Evolutionary conservation across 2,113 vertebrate genomes (phyloP).

Genomic region (Panthera leo): DNA sequence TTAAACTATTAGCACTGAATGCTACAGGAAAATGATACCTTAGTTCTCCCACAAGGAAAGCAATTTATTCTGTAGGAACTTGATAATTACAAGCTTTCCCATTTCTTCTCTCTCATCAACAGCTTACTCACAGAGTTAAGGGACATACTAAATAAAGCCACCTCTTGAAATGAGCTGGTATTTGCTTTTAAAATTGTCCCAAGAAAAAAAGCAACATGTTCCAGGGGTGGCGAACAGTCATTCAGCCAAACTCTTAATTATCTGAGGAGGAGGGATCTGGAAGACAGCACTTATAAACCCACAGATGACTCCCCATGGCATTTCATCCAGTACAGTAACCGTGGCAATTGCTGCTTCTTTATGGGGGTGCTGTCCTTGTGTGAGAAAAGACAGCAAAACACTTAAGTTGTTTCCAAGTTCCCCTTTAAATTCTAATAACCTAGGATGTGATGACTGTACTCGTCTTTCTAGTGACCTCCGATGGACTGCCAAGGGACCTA

Average conservation of each 20-base stretch:
- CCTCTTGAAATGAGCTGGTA: not conserved
- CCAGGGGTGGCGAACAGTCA: not conserved
- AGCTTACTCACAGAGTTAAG: not conserved
- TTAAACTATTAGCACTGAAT: not conserved
- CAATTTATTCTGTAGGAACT: not conserved
- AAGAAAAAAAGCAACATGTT: not conserved
- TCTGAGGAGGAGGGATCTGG: not conserved
- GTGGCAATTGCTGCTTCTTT: not conserved
- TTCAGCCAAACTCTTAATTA: not conserved
- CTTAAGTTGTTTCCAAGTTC: not conserved
- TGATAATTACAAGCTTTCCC: conserved; percentile 45
- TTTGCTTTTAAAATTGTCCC: conserved; percentile 43
- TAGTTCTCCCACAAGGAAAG: not conserved
- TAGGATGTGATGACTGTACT: not conserved
- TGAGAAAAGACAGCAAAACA: not conserved
- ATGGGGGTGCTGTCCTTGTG: not conserved
- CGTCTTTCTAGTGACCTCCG: not conserved
- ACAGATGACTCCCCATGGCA: not conserved
- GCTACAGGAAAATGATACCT: not conserved
- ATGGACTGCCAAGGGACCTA: not conserved
- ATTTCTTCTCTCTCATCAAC: not conserved
- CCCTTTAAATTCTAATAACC: not conserved
- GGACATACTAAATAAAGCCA: not conserved
- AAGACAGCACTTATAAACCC: not conserved
- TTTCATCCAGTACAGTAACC: not conserved